Base-by-base conservation (phyloP, 2,113 vertebrate species). In the Coturnix japonica region DNA sequence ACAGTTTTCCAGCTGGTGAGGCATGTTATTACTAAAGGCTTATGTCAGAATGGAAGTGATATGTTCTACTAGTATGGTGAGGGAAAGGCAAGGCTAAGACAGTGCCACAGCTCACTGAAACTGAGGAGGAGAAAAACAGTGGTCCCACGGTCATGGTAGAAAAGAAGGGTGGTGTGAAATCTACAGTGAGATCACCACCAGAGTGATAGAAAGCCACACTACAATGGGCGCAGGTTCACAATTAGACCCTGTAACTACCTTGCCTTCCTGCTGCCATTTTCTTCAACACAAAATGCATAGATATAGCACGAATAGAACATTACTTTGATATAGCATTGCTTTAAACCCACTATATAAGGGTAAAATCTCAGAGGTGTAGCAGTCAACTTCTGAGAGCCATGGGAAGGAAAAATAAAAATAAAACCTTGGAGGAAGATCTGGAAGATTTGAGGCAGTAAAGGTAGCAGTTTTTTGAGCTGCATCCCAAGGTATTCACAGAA, bases 371-470 rank as follows among this genome's bases (percentile, higher is more conserved):
- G 21, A 26, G 11, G 13, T n/a, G 43, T 8, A 64, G 5, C 11
- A 88, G 22, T 39, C 41, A 81, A 77, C 21, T 89, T 89, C 69
- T 79, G 59, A 90, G 19, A 81, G 7, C 13, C 49, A 79, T 2
- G 33, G 31, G 56, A 86, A 76, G n/a, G 9, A 71, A 64, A 91
- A 77, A 39, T 63, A 35, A 13, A 22, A 1, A 25, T 64, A 76
- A 81, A 61, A 10, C 1, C 22, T 19, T 89, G 47, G 14, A 84
- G 73, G 18, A 79, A 69, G 19, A 59, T 41, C 67, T 91, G 30
- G 37, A 87, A 91, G 66, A 73, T 41, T 15, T 73, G 51, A 81
- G 90, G 84, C n/a, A 91, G 23, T 70, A 63, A 93, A 51, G 20
- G 10, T 53, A 59, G 37, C 2, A 59, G 30, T 25, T 63, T 67